Evolutionary conservation across 2,888 invertebrate genomes (phyloP).

Genomic region (Amiota mariae): DNA sequence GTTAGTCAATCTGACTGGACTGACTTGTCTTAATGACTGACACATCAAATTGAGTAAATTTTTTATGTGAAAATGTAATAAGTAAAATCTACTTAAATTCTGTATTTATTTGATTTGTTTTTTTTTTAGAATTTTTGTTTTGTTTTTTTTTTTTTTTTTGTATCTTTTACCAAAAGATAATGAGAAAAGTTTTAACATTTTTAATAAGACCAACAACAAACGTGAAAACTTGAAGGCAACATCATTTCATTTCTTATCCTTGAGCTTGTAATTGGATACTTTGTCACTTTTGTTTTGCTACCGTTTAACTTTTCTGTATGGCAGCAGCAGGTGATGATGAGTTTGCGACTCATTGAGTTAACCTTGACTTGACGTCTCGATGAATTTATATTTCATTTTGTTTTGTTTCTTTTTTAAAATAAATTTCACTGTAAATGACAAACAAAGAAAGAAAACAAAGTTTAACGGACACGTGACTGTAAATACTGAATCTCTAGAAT

Average conservation of each 20-base stretch:
- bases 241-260: neutral
- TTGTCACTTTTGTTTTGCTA: neutral
- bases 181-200: constrained; percentile 25
- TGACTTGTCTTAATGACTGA: too few species aligned
- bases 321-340: neutral
- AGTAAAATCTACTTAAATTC: too few species aligned
- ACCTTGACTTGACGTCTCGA: neutral
- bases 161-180: constrained; percentile 18
- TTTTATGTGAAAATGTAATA: too few species aligned
- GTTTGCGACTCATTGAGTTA: neutral
- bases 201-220: constrained; percentile 17
- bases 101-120: neutral
- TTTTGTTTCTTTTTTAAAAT: too few species aligned
- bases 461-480: too few species aligned
- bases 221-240: neutral
- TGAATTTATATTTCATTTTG: neutral
- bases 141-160: neutral
- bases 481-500: too few species aligned
- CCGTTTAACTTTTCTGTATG: neutral
- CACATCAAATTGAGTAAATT: neutral
- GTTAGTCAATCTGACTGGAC: neutral
- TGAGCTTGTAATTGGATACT: constrained; percentile 22
- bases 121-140: neutral
- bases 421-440: too few species aligned
- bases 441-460: too few species aligned